These are phyloP conservation scores for Perodicticus potto DNA, from an alignment of 2,797 vertebrate species.

Conservation along the genomic window DNA sequence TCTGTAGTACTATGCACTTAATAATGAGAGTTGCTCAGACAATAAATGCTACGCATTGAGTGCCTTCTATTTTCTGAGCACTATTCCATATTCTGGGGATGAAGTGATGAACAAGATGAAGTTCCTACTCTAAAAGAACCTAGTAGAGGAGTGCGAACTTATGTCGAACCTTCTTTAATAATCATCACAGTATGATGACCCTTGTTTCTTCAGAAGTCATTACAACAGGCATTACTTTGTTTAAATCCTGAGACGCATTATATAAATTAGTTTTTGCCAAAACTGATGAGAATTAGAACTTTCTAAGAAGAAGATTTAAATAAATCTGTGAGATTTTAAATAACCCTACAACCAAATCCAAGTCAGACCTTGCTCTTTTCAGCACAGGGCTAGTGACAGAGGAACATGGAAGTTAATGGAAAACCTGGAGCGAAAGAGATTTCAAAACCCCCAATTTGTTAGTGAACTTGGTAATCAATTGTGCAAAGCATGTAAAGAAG, in stretches of 20 bases:
- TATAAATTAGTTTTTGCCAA: background rate
- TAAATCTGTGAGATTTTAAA: conserved; percentile 20
- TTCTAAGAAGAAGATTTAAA: conserved; percentile 8
- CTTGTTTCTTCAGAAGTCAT: background rate
- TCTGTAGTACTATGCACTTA: background rate
- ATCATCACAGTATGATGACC: background rate
- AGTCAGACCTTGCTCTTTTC: background rate
- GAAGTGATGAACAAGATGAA: background rate
- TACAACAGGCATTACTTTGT: background rate
- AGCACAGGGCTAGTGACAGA: background rate
- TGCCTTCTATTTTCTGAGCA: background rate
- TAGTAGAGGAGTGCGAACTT: background rate
- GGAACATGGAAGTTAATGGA: background rate
- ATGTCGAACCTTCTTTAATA: background rate
- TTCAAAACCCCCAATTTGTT: background rate
- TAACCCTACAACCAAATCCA: background rate
- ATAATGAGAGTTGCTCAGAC: background rate
- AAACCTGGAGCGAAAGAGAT: background rate
- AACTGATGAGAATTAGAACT: background rate
- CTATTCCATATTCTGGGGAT: background rate
- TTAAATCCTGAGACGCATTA: background rate
- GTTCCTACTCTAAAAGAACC: background rate
- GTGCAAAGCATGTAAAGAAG: background rate
- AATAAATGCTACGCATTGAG: background rate
- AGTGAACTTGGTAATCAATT: background rate